A percentile compares a stretch with the other conserved stretches of the same genome.
Evolutionary conservation across 1,140 invertebrate species (phyloP).

Genomic region (Zaprionus camerounensis): DNA sequence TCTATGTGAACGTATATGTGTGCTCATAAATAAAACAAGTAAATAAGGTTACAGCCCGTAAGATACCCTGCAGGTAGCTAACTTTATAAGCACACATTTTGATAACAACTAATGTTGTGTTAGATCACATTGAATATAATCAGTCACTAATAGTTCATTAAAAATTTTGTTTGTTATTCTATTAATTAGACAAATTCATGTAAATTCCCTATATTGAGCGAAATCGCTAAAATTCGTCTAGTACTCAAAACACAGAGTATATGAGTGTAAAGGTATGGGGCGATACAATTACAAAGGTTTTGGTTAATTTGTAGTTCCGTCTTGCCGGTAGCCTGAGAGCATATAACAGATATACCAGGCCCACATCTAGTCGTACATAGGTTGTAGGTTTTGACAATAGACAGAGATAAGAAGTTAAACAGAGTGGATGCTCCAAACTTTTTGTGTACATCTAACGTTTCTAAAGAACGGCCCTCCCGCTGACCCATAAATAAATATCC

Average conservation of each 20-base stretch:
- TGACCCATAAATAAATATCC: constrained; percentile 19
- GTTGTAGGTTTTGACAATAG: constrained; percentile 50
- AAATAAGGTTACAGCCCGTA: too few species aligned
- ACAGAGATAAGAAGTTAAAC: constrained; percentile 24
- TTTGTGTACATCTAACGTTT: constrained; percentile 32
- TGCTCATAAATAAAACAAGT: too few species aligned
- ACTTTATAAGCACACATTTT: too few species aligned
- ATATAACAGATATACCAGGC: constrained; percentile 29
- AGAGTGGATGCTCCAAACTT: constrained; percentile 22
- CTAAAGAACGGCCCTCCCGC: neutral
- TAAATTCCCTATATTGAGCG: neutral
- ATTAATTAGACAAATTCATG: neutral
- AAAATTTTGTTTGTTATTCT: too few species aligned
- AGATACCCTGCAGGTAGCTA: too few species aligned
- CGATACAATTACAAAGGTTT: constrained; percentile 27
- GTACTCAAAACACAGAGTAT: neutral
- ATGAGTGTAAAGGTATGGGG: neutral
- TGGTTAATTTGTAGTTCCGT: constrained; percentile 32
- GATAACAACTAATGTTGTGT: too few species aligned
- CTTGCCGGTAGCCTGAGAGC: constrained; percentile 12
- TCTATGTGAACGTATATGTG: neutral
- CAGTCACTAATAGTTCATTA: too few species aligned
- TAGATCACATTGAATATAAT: too few species aligned
- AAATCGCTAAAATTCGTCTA: neutral
- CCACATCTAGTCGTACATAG: constrained; percentile 36